Base-by-base conservation (phyloP, 2,113 vertebrate genomes). In the Nycticryphes semicollaris region DNA sequence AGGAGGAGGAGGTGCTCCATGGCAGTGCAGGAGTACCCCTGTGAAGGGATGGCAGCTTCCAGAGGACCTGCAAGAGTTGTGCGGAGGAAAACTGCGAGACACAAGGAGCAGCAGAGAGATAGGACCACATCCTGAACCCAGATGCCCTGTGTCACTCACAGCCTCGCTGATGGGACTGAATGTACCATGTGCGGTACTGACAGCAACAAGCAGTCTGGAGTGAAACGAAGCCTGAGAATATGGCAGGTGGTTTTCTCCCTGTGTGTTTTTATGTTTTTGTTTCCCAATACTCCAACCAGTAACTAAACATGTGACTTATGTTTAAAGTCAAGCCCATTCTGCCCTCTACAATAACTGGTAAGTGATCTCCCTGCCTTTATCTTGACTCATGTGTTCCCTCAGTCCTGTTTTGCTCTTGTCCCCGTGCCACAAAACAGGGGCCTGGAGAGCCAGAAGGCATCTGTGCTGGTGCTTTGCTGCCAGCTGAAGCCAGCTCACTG, bases 71-170 rank as follows among this genome's bases (percentile, higher is more conserved):
- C 15, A 73, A 64, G 3, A 31, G 15, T 2, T 3, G 21, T 2
- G 3, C 4, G 20, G 27, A 51, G 10, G 4, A 59, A 28, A 85
- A 23, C 16, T 8, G 10, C 0, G 0, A 56, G 35, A 72, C 63
- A 39, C 41, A 28, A 67, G 16, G 30, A 77, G 33, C 18, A 59
- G 11, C 37, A 89, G 20, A 1, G 1, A 59, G 33, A 31, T 57
- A 57, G 25, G 33, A 48, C 39, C 28, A 9, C 30, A 28, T 48
- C 14, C 43, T 27, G 5, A 41, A 17, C 35, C 14, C 12, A 76
- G 47, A 24, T 24, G 22, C 6, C 12, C 5, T 28, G 8, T 3
- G 4, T 17, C 2, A 2, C 13, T 43, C 30, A 28, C 3, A 3
- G 19, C 25, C 14, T 63, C 14, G 13, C 2, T 50, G 70, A 54